Evolutionary conservation across 2,888 invertebrate species (phyloP).

Genomic region (Diaperis boleti): DNA sequence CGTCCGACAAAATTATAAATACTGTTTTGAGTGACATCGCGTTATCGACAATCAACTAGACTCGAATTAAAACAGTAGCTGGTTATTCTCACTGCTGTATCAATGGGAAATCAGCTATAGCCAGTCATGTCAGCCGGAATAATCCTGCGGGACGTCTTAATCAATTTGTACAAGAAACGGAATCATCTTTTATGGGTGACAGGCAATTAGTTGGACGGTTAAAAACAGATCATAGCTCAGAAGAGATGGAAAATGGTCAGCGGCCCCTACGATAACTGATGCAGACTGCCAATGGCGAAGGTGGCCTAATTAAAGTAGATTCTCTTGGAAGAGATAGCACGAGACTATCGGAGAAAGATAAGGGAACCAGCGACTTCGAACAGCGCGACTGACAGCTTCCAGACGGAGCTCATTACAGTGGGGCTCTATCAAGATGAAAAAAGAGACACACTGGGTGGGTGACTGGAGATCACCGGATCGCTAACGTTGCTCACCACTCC

Average conservation of each 20-base stretch:
- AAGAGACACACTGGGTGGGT: slow-evolving; percentile 46
- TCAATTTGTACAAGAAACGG: slow-evolving; percentile 47
- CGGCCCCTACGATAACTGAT: slow-evolving; percentile 30
- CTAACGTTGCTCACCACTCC: slow-evolving; percentile 39
- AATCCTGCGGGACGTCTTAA: slow-evolving; percentile 46
- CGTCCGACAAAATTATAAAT: slow-evolving; percentile 34
- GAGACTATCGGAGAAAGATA: slow-evolving; percentile 52
- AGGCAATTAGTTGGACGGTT: slow-evolving; percentile 46
- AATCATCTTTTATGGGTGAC: slow-evolving; percentile 49
- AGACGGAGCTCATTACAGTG: slow-evolving; percentile 59
- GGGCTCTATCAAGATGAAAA: slow-evolving; percentile 56
- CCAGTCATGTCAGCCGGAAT: slow-evolving; percentile 39
- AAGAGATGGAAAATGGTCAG: slow-evolving; percentile 30
- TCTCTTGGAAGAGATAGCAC: slow-evolving; percentile 50
- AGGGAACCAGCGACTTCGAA: slow-evolving; percentile 40
- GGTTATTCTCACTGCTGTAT: slow-evolving; percentile 41
- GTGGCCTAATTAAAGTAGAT: slow-evolving; percentile 53
- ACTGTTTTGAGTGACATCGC: slow-evolving; percentile 21
- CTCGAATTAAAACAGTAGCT: slow-evolving; percentile 45
- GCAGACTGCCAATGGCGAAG: slow-evolving; percentile 44
- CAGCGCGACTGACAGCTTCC: slow-evolving; percentile 56
- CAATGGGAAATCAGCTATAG: slow-evolving; percentile 41
- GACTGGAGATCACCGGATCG: slow-evolving; percentile 47
- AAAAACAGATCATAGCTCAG: slow-evolving; percentile 36
- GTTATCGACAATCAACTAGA: slow-evolving; percentile 36